Conservation (phyloP, 37 sponge, comb jelly and placozoan genomes). For the Aplysina aerophoba region DNA sequence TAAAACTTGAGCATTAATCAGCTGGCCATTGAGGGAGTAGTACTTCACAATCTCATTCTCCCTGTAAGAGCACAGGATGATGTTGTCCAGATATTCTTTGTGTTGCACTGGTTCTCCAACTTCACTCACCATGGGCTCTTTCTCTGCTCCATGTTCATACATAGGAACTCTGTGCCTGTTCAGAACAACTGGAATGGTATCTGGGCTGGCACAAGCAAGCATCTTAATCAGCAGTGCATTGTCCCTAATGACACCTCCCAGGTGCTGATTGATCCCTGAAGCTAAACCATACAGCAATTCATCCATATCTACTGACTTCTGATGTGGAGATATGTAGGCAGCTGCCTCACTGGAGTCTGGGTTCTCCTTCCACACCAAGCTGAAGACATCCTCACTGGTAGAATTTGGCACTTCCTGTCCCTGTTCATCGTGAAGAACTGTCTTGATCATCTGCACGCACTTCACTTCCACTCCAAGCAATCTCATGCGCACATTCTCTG, state of each 20-base stretch:
- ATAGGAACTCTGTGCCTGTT: background rate
- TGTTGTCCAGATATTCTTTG: background rate
- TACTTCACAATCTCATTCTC: conserved; percentile 17
- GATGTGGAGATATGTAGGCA: conserved; percentile 14
- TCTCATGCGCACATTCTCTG: background rate
- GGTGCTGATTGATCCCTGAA: background rate
- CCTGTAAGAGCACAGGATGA: conserved; percentile 4
- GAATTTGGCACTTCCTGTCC: background rate
- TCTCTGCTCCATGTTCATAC: background rate
- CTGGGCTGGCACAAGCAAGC: background rate
- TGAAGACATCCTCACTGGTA: too few relatives aligned
- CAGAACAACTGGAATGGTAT: background rate
- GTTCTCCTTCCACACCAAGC: background rate
- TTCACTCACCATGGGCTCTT: background rate
- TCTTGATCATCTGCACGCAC: conserved; percentile 25
- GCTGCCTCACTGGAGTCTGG: background rate
- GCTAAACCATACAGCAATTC: background rate
- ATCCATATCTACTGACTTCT: background rate
- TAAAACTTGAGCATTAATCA: conserved; percentile 14
- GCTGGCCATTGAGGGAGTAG: background rate
- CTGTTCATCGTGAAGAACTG: conserved; percentile 18
- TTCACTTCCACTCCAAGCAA: background rate
- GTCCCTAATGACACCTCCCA: background rate
- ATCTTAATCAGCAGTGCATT: conserved; percentile 2
- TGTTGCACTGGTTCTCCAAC: background rate